Percentiles rank a stretch among this genome's conserved stretches.
Conservation (phyloP, 1,140 invertebrate species). For the Telenomus remus region DNA sequence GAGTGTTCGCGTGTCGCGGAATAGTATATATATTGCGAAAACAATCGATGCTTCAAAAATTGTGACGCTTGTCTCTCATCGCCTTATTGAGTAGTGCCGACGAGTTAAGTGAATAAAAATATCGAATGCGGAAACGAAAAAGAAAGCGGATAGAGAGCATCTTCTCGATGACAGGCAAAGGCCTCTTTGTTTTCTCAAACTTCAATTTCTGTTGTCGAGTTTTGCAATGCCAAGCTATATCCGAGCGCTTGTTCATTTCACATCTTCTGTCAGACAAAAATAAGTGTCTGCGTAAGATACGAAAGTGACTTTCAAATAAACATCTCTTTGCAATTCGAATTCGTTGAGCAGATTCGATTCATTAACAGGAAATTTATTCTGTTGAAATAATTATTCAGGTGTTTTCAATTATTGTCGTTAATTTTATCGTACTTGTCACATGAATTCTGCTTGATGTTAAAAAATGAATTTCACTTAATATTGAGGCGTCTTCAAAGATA, state of each 20-base stretch:
- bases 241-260: neutral
- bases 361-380: too few species aligned
- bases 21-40: constrained; percentile 20
- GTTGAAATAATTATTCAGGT: too few species aligned
- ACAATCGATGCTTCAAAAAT: constrained; percentile 23
- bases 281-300: constrained; percentile 19
- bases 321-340: constrained; percentile 25
- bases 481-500: too few species aligned
- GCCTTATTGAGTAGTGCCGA: constrained; percentile 11
- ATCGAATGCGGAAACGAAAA: constrained; percentile 5
- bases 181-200: constrained; percentile 46
- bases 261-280: constrained; percentile 17
- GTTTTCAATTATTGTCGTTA: too few species aligned
- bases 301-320: constrained; percentile 19
- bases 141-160: neutral
- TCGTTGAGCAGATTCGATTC: neutral
- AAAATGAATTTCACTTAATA: too few species aligned
- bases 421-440: too few species aligned
- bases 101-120: constrained; percentile 25
- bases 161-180: constrained; percentile 33
- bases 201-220: constrained; percentile 34
- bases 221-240: constrained; percentile 1
- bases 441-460: too few species aligned
- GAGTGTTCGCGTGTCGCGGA: constrained; percentile 18
- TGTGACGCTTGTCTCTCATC: constrained; percentile 36